Base-by-base conservation (phyloP, 1,140 invertebrate species). In the Drosophila kikkawai region DNA sequence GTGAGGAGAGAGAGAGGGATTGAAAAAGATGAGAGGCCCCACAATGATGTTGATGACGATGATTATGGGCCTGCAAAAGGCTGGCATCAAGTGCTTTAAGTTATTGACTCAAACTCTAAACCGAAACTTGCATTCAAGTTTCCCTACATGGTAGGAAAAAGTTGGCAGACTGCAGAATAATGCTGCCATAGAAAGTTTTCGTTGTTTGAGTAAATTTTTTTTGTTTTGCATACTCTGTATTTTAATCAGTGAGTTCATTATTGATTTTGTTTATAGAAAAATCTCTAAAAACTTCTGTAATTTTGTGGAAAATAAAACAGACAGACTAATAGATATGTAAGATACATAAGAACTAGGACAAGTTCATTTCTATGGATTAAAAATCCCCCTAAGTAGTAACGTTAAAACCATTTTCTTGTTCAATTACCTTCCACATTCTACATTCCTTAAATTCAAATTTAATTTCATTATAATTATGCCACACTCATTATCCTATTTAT, bases 161-260 rank as follows among this genome's bases (percentile, higher is more conserved):
- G 68, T 87, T 87, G 77, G 65, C 68, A 75, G 83, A 88, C 80
- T 59, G 68, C 77, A 78, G 59, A 80, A 80, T 78, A 78, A 67
- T 73, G 80, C 61, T 80, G 59, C 67, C 61, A 77, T 80, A 61
- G 61, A 78, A 83, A 88, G 73, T 88, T 80, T 82, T 53, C 39
- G 29, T 55, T 68, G 63, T 70, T 66, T 50, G 48, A 26, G 22
- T 8, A 37, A 2, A 37, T 45, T 68, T 76, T 76, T 68, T 75
- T 51, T 67, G 39, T 75, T 73, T 47, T 55, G 55, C 53, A 65
- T 51, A 37, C 22, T 32, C 26, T 71, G 17, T 39, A 44, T 55
- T 53, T 44, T 44, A 70, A 55, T 51, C 41, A 32, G 64, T 22
- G 5, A 37, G n/a, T 22, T 60, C 37, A 12, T 37, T 47, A 47